Evolutionary conservation across 2,797 vertebrate genomes (phyloP).

Genomic region (Poeciliopsis gracilis): DNA sequence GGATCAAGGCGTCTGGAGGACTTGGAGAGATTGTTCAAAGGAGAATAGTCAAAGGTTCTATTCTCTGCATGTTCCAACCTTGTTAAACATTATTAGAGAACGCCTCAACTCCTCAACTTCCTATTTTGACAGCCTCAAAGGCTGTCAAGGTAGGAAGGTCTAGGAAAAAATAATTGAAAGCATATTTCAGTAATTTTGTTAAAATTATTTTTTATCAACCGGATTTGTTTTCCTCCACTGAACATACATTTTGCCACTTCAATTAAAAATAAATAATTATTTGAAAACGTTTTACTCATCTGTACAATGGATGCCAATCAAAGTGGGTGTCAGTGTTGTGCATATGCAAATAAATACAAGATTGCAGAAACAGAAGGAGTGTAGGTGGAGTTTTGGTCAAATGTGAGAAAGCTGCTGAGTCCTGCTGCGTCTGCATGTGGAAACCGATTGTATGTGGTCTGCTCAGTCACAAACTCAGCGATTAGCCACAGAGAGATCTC

Average conservation of each 20-base stretch:
- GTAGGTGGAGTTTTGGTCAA: not conserved
- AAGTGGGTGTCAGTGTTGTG: not conserved
- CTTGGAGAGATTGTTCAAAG: not conserved
- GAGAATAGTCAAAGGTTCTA: not conserved
- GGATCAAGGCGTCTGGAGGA: not conserved
- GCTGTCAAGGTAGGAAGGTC: not conserved
- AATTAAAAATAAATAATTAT: not conserved
- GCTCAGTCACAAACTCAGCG: not conserved
- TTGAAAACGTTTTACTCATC: not conserved
- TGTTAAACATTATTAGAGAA: not conserved
- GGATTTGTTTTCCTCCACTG: not conserved
- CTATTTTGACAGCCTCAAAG: too few relatives aligned
- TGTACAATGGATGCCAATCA: not conserved
- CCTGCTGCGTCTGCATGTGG: not conserved
- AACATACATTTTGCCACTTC: not conserved
- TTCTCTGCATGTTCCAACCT: not conserved
- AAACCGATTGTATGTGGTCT: slow-evolving; percentile 1
- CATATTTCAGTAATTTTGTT: not conserved
- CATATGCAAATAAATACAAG: not conserved
- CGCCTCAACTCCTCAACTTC: too few relatives aligned
- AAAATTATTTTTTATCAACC: not conserved
- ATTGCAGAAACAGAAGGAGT: not conserved
- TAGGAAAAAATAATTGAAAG: not conserved
- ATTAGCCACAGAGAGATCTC: not conserved
- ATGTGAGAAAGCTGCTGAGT: not conserved